Conservation (phyloP, 1,140 invertebrate genomes). For the Panagrolaimus sp. region DNA sequence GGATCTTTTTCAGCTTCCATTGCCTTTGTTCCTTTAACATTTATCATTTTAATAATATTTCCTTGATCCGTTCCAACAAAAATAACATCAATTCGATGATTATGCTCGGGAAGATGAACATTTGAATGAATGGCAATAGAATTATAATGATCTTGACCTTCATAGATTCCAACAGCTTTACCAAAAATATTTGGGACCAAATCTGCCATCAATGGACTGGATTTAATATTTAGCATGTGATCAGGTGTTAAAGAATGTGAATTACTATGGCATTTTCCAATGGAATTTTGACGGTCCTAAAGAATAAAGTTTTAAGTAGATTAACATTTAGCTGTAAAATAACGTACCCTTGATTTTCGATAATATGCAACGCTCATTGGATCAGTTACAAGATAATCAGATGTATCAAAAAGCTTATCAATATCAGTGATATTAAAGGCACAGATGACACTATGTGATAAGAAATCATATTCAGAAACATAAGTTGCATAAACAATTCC, state of each 20-base stretch:
- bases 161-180: slow-evolving; percentile 39
- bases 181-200: slow-evolving; percentile 42
- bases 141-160: slow-evolving; percentile 42
- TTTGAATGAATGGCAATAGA: slow-evolving; percentile 35
- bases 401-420: slow-evolving; percentile 32
- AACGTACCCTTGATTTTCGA: neutral
- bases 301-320: neutral
- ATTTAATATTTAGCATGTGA: slow-evolving; percentile 29
- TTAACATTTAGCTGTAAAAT: neutral
- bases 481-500: slow-evolving; percentile 41
- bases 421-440: slow-evolving; percentile 39
- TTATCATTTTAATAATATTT: slow-evolving; percentile 45
- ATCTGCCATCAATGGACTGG: slow-evolving; percentile 39
- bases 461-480: slow-evolving; percentile 45
- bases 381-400: slow-evolving; percentile 33
- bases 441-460: slow-evolving; percentile 45
- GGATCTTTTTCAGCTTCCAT: slow-evolving; percentile 20
- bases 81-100: slow-evolving; percentile 38
- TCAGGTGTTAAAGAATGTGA: slow-evolving; percentile 29
- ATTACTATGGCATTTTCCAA: slow-evolving; percentile 18
- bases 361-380: slow-evolving; percentile 13
- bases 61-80: slow-evolving; percentile 47
- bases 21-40: slow-evolving; percentile 17
- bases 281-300: neutral
- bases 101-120: slow-evolving; percentile 27